Conservation (phyloP, 2,797 vertebrate species). For the Urophycis tenuis region DNA sequence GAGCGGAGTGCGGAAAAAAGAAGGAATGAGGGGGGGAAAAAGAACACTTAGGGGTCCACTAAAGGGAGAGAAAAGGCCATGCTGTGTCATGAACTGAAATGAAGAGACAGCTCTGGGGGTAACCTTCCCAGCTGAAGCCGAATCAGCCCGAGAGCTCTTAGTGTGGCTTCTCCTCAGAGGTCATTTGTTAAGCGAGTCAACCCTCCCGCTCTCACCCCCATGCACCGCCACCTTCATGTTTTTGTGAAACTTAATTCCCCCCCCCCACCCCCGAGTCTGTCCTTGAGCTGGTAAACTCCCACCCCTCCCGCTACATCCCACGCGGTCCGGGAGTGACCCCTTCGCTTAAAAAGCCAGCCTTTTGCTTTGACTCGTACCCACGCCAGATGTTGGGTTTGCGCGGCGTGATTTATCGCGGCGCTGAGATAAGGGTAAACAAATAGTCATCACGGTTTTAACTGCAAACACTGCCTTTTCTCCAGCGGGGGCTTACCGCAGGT, state of each 20-base stretch:
- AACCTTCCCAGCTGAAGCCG: slow-evolving; percentile 56
- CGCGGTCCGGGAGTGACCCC: slow-evolving; percentile 47
- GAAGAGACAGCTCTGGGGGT: slow-evolving; percentile 58
- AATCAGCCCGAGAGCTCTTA: slow-evolving; percentile 60
- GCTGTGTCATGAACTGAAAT: slow-evolving; percentile 53
- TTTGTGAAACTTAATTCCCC: slow-evolving; percentile 67
- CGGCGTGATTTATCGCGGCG: slow-evolving; percentile 58
- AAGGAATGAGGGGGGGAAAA: slow-evolving; percentile 41
- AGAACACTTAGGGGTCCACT: slow-evolving; percentile 13
- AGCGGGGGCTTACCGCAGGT: slow-evolving; percentile 60
- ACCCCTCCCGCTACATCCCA: slow-evolving; percentile 46
- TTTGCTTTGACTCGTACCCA: slow-evolving; percentile 25
- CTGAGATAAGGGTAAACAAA: slow-evolving; percentile 71
- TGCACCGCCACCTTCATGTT: slow-evolving; percentile 40
- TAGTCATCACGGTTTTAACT: slow-evolving; percentile 68
- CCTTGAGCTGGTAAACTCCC: slow-evolving; percentile 66
- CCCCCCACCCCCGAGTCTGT: slow-evolving; percentile 38
- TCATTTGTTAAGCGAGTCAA: slow-evolving; percentile 61
- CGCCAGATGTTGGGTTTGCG: slow-evolving; percentile 66
- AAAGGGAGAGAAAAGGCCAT: slow-evolving; percentile 27
- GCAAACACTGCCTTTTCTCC: slow-evolving; percentile 61
- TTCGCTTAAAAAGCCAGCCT: slow-evolving; percentile 21
- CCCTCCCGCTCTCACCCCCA: slow-evolving; percentile 9
- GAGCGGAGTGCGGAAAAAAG: slow-evolving; percentile 48
- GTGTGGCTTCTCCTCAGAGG: slow-evolving; percentile 57